Conservation (phyloP, 92 coral and sea anemone genomes). For the Montipora capitata region DNA sequence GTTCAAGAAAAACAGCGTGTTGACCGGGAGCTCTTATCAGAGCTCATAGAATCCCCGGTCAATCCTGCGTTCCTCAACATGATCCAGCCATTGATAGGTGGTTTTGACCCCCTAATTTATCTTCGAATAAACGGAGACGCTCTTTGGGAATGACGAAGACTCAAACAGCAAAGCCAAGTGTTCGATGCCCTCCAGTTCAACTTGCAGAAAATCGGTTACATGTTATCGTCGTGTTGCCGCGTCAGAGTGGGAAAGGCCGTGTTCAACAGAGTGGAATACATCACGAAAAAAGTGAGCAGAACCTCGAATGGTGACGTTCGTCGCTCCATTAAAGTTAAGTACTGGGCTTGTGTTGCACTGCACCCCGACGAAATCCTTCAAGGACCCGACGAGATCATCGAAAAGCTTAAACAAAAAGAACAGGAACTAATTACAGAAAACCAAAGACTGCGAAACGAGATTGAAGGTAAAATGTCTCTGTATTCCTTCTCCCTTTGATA, state of each 20-base stretch:
- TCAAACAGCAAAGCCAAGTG: no score
- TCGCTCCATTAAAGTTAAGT: background rate
- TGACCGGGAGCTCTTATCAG: no score
- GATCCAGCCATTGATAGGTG: no score
- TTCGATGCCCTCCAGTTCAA: no score
- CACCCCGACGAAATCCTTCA: no score
- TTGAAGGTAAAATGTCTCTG: constrained; percentile 20
- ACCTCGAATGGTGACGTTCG: background rate
- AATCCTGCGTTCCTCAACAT: no score
- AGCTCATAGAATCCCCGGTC: no score
- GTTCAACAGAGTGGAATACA: background rate
- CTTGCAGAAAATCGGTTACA: background rate
- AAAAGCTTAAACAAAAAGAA: background rate
- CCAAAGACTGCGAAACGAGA: background rate
- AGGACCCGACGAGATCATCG: no score
- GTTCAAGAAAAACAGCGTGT: no score
- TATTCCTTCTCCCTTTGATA: background rate
- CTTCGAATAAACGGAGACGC: no score
- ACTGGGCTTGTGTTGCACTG: background rate
- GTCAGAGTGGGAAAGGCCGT: background rate
- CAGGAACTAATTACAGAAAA: background rate
- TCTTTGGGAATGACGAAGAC: no score
- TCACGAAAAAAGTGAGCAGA: background rate
- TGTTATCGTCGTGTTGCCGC: background rate
- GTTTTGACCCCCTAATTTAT: no score